Evolutionary conservation across 2,797 vertebrate species (phyloP).

Genomic region (Lepus townsendii): DNA sequence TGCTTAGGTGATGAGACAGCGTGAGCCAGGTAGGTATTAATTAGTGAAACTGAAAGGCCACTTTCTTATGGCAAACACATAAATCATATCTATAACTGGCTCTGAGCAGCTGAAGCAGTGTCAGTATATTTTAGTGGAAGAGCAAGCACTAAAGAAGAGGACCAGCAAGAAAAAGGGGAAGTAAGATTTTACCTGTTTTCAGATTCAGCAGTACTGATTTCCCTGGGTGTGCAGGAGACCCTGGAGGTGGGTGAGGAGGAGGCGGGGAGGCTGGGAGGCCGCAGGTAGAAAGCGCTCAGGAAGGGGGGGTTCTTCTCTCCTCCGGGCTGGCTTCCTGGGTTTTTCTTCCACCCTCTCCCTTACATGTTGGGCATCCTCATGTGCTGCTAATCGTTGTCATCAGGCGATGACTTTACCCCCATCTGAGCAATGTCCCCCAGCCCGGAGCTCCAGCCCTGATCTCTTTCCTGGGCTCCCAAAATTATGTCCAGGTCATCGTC

Average conservation of each 20-base stretch:
- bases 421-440: not conserved
- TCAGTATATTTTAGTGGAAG: not conserved
- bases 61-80: not conserved
- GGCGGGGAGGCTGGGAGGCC: not conserved
- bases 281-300: not conserved
- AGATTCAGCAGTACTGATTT: not conserved
- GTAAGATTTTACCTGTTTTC: not conserved
- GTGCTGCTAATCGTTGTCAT: accelerated
- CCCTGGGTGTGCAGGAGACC: not conserved
- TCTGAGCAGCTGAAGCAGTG: not conserved
- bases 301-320: not conserved
- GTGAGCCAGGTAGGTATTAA: not conserved
- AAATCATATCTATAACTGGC: constrained; percentile 32
- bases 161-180: not conserved
- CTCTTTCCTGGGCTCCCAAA: not conserved
- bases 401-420: accelerated
- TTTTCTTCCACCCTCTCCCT: not conserved
- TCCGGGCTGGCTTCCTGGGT: not conserved
- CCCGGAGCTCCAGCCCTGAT: not conserved
- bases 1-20: not conserved
- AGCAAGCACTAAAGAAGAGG: constrained; percentile 3
- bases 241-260: not conserved
- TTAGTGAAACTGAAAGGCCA: not conserved
- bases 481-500: not conserved
- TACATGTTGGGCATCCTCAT: not conserved